Evolutionary conservation across 2,113 vertebrate species (phyloP).

Genomic region (Benitochromis conjunctus): DNA sequence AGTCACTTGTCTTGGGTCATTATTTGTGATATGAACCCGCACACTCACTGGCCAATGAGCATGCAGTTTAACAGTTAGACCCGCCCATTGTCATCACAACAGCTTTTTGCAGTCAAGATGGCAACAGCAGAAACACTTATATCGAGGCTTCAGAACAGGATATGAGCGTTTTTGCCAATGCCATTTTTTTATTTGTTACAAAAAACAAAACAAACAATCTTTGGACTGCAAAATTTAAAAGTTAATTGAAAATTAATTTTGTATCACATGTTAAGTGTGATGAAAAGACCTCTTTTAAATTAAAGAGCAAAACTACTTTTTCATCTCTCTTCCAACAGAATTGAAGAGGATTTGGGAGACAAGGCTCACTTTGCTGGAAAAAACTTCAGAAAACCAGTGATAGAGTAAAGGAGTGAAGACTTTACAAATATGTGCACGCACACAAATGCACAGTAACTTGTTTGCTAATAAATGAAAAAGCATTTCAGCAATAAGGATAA

Average conservation of each 20-base stretch:
- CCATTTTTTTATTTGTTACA: no score
- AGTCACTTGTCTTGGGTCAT: background rate
- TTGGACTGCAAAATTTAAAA: background rate
- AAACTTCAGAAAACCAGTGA: slow-evolving; percentile 88
- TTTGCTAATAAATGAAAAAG: background rate
- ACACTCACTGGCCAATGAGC: background rate
- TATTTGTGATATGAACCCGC: background rate
- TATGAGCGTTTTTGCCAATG: no score
- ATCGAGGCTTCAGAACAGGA: no score
- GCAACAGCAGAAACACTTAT: background rate
- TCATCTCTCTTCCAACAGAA: slow-evolving; percentile 69
- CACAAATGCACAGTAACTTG: background rate
- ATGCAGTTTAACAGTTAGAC: background rate
- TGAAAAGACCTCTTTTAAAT: background rate
- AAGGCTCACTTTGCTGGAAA: slow-evolving; percentile 88
- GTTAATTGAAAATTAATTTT: background rate
- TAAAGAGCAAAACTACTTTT: background rate
- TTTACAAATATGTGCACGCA: background rate
- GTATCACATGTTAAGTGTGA: background rate
- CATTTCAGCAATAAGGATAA: background rate
- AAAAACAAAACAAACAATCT: no score
- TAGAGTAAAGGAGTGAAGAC: slow-evolving; percentile 10
- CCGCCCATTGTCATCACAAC: background rate
- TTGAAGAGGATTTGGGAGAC: slow-evolving; percentile 93
- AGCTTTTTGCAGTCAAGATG: background rate